Percentiles rank a stretch among this genome's conserved stretches.
These are phyloP conservation scores for Amiota minor DNA, from an alignment of 2,888 invertebrate genomes.

Conservation along the genomic window DNA sequence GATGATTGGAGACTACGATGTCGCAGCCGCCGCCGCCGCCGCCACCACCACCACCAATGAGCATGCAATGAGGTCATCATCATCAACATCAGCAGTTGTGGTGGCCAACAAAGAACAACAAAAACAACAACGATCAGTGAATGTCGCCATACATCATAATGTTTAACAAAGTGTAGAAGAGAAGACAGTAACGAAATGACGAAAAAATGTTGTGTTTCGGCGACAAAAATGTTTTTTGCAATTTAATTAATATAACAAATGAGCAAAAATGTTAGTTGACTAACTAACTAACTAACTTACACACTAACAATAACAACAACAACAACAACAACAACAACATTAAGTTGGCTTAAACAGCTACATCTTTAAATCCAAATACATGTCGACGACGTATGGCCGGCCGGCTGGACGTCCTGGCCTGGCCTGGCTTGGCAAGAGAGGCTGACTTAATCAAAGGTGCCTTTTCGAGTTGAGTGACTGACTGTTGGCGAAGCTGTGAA, in stretches of 20 bases:
- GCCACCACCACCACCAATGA: background rate
- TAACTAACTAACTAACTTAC: background rate
- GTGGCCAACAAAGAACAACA: conserved; percentile 34
- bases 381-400: background rate
- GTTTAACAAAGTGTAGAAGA: conserved; percentile 48
- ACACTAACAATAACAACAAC: background rate
- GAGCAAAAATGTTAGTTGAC: conserved; percentile 38
- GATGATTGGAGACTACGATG: no score
- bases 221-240: conserved; percentile 48
- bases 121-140: background rate
- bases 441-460: conserved; percentile 16
- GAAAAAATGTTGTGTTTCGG: conserved; percentile 38
- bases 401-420: background rate
- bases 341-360: background rate
- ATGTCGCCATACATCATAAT: conserved; percentile 55
- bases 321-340: background rate
- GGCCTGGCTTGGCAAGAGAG: background rate
- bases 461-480: conserved; percentile 17
- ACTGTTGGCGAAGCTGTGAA: conserved; percentile 14
- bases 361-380: no score
- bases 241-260: conserved; percentile 61
- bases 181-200: conserved; percentile 27
- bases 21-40: background rate
- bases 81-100: conserved; percentile 31
- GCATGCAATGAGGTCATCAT: conserved; percentile 60